Percentiles rank a stretch among this genome's conserved stretches.
Conservation (phyloP, 2,888 invertebrate species). For the Ellobium chinense region DNA sequence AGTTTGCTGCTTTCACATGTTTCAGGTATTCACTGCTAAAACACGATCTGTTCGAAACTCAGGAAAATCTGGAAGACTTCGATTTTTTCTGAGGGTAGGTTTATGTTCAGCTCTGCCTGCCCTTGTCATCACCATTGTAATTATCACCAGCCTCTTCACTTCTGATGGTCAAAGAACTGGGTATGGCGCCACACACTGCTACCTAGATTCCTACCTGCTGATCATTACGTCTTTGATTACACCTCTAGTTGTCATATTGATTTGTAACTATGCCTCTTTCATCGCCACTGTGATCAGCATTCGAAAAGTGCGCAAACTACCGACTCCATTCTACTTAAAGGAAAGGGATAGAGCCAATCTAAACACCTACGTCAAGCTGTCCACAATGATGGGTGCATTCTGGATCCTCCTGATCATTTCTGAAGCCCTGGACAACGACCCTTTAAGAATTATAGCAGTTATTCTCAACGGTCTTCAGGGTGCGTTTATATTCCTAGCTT, state of each 20-base stretch:
- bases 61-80: background rate
- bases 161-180: background rate
- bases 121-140: background rate
- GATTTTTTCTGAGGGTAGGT: background rate
- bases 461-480: conserved; percentile 37
- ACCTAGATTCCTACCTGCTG: background rate
- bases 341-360: background rate
- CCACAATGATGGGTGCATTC: conserved; percentile 12
- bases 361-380: conserved; percentile 17
- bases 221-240: background rate
- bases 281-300: background rate
- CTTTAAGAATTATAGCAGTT: conserved; percentile 22
- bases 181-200: background rate
- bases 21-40: conserved; percentile 15
- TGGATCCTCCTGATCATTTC: background rate
- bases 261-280: conserved; percentile 14
- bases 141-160: background rate
- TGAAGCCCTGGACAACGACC: background rate
- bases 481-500: conserved; percentile 36
- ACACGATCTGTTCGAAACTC: background rate
- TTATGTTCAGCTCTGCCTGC: background rate
- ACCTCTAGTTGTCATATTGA: background rate
- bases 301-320: background rate
- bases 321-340: background rate
- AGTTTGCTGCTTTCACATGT: conserved; percentile 25